Conservation (phyloP, 35 echinoderm and acorn worm genomes). For the Apostichopus parvimensis region DNA sequence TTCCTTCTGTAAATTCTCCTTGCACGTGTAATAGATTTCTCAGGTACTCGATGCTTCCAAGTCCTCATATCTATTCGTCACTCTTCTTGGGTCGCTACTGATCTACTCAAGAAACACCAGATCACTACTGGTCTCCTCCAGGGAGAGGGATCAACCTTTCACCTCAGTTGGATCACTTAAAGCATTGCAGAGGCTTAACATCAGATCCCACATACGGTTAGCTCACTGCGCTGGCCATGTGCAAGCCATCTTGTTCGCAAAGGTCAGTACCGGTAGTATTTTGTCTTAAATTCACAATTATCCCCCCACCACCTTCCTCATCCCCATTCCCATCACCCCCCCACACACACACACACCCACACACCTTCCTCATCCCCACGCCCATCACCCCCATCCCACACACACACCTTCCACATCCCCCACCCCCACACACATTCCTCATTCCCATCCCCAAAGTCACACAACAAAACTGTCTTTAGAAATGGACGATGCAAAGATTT, state of each 20-base stretch:
- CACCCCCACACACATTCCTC: no score
- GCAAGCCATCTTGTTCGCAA: slow-evolving; percentile 7
- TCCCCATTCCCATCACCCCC: no score
- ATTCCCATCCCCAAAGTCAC: no score
- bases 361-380: no score
- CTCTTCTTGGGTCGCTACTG: slow-evolving; percentile 46
- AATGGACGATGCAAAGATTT: no score
- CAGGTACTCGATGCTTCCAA: slow-evolving; percentile 54
- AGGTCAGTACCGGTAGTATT: not conserved
- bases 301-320: no score
- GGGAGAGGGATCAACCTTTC: slow-evolving; percentile 31
- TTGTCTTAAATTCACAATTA: not conserved
- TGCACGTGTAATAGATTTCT: not conserved
- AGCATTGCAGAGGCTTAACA: slow-evolving; percentile 22
- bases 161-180: slow-evolving; percentile 2
- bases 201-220: not conserved
- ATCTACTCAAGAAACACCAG: slow-evolving; percentile 69
- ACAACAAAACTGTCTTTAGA: no score
- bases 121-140: slow-evolving; percentile 53
- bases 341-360: no score
- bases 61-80: slow-evolving; percentile 64
- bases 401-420: no score
- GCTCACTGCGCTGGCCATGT: slow-evolving; percentile 38
- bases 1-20: not conserved
- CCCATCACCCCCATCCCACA: no score